Conservation (phyloP, 1,140 invertebrate species). For the Camponotus pennsylvanicus region DNA sequence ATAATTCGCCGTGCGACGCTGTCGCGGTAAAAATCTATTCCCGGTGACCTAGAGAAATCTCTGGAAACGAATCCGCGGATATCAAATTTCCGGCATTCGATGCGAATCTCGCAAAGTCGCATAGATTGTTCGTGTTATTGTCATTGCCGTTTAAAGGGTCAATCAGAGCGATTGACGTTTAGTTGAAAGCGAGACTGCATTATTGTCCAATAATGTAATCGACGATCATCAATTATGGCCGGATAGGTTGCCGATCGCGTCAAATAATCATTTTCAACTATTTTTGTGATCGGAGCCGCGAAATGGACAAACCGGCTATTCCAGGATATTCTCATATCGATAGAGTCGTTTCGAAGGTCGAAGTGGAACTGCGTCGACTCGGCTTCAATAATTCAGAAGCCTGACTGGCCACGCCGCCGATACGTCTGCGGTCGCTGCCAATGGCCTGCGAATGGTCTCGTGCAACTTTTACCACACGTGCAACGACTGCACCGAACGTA, state of each 20-base stretch:
- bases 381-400: constrained; percentile 77
- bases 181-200: not conserved
- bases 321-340: constrained; percentile 18
- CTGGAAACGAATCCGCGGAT: constrained; percentile 3
- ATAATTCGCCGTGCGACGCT: constrained; percentile 63
- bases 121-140: not conserved
- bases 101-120: not conserved
- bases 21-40: constrained; percentile 71
- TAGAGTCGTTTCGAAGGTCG: not conserved
- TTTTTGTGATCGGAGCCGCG: not conserved
- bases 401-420: constrained; percentile 60
- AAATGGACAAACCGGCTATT: not conserved
- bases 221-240: not conserved
- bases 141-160: not conserved
- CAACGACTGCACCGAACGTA: constrained; percentile 13
- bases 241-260: not conserved
- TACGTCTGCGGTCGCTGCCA: constrained; percentile 68
- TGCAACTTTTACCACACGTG: constrained; percentile 33
- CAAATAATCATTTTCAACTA: not conserved
- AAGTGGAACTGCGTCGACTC: constrained; percentile 65
- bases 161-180: not conserved
- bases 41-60: constrained; percentile 43
- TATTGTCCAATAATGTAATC: not conserved
- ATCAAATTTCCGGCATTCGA: constrained; percentile 28
- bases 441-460: constrained; percentile 47